Percentiles rank a stretch among this genome's conserved stretches.
Conservation (phyloP, 64 coral and sea anemone species). For the Porites lutea region DNA sequence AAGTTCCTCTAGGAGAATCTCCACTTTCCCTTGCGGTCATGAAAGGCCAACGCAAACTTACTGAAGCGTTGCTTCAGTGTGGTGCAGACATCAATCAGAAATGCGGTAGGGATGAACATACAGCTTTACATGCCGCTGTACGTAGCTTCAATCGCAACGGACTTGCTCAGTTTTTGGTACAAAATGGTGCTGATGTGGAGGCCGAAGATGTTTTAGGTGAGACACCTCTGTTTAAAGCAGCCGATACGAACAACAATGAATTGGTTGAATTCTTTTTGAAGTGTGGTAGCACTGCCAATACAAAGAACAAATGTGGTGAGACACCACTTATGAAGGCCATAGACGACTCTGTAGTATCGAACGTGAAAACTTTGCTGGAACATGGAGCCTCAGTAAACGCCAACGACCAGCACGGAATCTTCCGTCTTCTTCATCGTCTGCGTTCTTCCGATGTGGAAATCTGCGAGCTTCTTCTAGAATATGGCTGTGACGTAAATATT, state of each 20-base stretch:
- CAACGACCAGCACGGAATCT: constrained; percentile 1
- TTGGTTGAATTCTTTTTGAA: background rate
- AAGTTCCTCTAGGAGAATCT: background rate
- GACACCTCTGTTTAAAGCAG: background rate
- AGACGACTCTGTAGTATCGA: background rate
- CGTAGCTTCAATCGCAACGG: background rate
- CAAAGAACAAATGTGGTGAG: background rate
- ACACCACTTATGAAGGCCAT: background rate
- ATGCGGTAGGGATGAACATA: background rate
- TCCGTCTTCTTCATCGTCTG: constrained; percentile 32
- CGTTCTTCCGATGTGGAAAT: background rate
- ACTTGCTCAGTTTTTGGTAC: background rate
- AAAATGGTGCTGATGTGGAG: background rate
- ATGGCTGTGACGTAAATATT: constrained; percentile 28
- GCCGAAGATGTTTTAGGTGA: background rate
- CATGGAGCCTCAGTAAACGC: background rate
- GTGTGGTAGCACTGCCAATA: background rate
- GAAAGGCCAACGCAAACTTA: background rate
- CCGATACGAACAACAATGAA: background rate
- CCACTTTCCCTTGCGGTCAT: background rate
- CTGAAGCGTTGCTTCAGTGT: constrained; percentile 7
- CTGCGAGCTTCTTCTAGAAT: constrained; percentile 14
- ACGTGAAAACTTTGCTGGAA: background rate
- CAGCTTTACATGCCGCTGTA: background rate
- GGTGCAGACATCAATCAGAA: background rate